A percentile compares a stretch with the other conserved stretches of the same genome.
Conservation (phyloP, 2,113 vertebrate species). For the Protomyctophum bolini region DNA sequence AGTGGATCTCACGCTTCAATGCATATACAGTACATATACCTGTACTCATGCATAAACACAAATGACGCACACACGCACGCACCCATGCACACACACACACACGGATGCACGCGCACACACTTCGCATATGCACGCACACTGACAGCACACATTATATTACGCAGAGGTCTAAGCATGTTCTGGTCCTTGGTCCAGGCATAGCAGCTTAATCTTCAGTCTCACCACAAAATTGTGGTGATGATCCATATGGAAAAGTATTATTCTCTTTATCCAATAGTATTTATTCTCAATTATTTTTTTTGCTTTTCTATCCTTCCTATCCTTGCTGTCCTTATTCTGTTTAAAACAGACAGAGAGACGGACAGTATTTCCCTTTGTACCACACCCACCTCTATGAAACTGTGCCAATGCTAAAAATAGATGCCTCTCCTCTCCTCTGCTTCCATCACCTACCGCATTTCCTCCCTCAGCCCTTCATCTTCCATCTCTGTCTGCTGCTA, state of each 20-base stretch:
- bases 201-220: slow-evolving; percentile 2
- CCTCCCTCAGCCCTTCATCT: not conserved
- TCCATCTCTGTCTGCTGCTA: not conserved
- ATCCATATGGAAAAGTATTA: slow-evolving; percentile 13
- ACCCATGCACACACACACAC: not conserved
- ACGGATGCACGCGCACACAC: not conserved
- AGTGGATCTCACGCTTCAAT: slow-evolving; percentile 9
- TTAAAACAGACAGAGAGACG: not conserved
- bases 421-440: not conserved
- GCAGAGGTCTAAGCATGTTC: slow-evolving; percentile 3
- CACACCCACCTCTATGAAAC: not conserved
- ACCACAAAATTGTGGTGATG: not conserved
- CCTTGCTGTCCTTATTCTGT: not conserved
- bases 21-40: not conserved
- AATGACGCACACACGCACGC: not conserved
- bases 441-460: not conserved
- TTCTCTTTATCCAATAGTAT: too few species aligned
- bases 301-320: not conserved
- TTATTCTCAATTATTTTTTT: not conserved
- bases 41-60: not conserved
- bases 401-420: too few species aligned
- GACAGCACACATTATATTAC: not conserved
- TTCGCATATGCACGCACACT: not conserved
- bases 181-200: not conserved
- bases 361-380: not conserved